These are phyloP conservation scores for Calliphora vicina DNA, from an alignment of 1,140 invertebrate species.

Conservation along the genomic window DNA sequence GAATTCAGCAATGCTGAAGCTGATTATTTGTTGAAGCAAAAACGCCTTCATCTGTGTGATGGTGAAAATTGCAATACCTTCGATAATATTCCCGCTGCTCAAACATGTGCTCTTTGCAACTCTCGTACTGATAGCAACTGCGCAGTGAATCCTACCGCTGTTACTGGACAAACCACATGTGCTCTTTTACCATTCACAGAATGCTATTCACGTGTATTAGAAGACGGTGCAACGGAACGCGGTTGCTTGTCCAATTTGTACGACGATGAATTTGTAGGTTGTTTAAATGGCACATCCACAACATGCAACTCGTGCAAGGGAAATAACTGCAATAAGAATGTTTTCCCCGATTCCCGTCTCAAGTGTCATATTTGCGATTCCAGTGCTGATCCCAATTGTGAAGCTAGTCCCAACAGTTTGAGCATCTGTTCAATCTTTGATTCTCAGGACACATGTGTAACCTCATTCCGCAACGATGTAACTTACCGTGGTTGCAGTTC, in stretches of 20 bases:
- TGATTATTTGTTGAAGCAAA: conserved; percentile 42
- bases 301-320: conserved; percentile 48
- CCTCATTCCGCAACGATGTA: conserved; percentile 45
- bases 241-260: conserved; percentile 55
- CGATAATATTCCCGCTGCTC: conserved; percentile 43
- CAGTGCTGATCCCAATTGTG: conserved; percentile 43
- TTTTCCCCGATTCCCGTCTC: conserved; percentile 47
- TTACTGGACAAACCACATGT: conserved; percentile 44
- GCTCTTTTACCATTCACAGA: conserved; percentile 45
- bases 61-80: conserved; percentile 50
- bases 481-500: conserved; percentile 52
- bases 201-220: conserved; percentile 51
- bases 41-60: conserved; percentile 48
- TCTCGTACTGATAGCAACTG: conserved; percentile 53
- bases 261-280: conserved; percentile 52
- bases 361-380: conserved; percentile 58
- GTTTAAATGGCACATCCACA: conserved; percentile 51
- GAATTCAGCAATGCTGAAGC: conserved; percentile 49
- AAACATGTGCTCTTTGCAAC: conserved; percentile 50
- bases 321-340: conserved; percentile 45
- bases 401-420: conserved; percentile 45
- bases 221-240: conserved; percentile 53
- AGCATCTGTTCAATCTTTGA: conserved; percentile 48
- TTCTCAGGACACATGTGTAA: conserved; percentile 49
- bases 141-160: conserved; percentile 44